A percentile compares a stretch with the other conserved stretches of the same genome.
Evolutionary conservation across 1,140 invertebrate species (phyloP).

Genomic region (Panagrolaimus sp.): DNA sequence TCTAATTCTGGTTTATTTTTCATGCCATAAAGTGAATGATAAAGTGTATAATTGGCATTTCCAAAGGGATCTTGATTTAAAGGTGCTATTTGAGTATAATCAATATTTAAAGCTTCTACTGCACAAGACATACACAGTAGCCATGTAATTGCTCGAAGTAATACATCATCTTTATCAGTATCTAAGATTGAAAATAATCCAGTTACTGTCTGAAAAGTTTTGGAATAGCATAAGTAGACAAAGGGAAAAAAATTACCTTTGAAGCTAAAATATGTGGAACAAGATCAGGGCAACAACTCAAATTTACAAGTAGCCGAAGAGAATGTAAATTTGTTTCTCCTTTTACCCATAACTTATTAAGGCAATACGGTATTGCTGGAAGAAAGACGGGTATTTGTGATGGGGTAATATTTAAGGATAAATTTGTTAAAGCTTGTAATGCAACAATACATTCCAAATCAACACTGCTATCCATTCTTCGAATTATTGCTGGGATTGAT

Average conservation of each 20-base stretch:
- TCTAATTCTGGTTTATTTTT: slow-evolving; percentile 33
- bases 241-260: slow-evolving; percentile 62
- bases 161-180: slow-evolving; percentile 43
- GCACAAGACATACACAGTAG: slow-evolving; percentile 41
- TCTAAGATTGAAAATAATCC: slow-evolving; percentile 44
- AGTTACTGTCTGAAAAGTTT: slow-evolving; percentile 36
- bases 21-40: slow-evolving; percentile 31
- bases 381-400: slow-evolving; percentile 34
- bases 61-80: slow-evolving; percentile 28
- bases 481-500: slow-evolving; percentile 29
- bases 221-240: too few relatives aligned
- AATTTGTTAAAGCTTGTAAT: slow-evolving; percentile 47
- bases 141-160: slow-evolving; percentile 45
- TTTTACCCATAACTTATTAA: slow-evolving; percentile 39
- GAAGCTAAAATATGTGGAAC: slow-evolving; percentile 66
- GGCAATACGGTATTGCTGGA: slow-evolving; percentile 39
- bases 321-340: slow-evolving; percentile 62
- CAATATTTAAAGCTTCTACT: slow-evolving; percentile 39
- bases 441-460: slow-evolving; percentile 47
- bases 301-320: slow-evolving; percentile 66
- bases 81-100: slow-evolving; percentile 41
- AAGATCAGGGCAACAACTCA: slow-evolving; percentile 66
- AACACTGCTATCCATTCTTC: slow-evolving; percentile 33
- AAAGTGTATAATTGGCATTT: slow-evolving; percentile 32
- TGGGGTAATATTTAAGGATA: slow-evolving; percentile 36